phyloP scores from a whole-genome alignment of 2,797 vertebrate species.

The Mus minutoides region DNA sequence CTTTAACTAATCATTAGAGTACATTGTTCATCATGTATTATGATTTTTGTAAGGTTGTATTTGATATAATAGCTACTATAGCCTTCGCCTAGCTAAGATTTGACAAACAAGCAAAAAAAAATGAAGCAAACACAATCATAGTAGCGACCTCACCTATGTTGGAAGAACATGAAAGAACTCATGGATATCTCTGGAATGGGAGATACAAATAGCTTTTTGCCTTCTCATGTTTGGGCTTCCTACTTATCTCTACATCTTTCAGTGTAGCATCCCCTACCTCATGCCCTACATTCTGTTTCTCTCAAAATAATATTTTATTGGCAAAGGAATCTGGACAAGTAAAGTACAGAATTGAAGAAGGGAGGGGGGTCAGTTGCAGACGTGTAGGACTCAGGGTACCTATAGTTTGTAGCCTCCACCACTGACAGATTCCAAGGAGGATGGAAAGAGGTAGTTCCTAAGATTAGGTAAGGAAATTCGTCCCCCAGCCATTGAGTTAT shows the following conservation, averaged over 20 bases:
- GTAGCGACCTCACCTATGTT: background rate
- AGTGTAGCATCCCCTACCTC: rapidly evolving
- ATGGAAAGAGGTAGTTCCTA: too few species aligned
- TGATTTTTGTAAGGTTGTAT: background rate
- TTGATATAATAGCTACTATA: background rate
- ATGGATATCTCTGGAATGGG: background rate
- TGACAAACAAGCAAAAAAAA: background rate
- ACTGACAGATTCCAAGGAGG: too few species aligned
- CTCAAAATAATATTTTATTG: background rate
- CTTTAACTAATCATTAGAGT: background rate
- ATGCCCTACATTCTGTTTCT: rapidly evolving
- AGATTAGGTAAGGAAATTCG: too few species aligned
- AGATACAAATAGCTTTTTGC: background rate
- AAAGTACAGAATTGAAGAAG: background rate
- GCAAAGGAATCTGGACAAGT: background rate
- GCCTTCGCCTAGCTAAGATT: background rate
- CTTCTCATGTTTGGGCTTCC: background rate
- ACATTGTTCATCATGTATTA: background rate
- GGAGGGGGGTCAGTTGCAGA: rapidly evolving
- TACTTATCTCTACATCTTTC: too few species aligned
- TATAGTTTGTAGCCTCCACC: too few species aligned
- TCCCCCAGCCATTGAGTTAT: too few species aligned
- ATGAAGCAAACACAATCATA: background rate
- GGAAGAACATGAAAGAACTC: too few species aligned
- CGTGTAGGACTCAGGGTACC: too few species aligned